Evolutionary conservation across 2,888 invertebrate species (phyloP), one percentile per base, ranked within the genome.

Genomic region (Diplazon laetatorius): DNA sequence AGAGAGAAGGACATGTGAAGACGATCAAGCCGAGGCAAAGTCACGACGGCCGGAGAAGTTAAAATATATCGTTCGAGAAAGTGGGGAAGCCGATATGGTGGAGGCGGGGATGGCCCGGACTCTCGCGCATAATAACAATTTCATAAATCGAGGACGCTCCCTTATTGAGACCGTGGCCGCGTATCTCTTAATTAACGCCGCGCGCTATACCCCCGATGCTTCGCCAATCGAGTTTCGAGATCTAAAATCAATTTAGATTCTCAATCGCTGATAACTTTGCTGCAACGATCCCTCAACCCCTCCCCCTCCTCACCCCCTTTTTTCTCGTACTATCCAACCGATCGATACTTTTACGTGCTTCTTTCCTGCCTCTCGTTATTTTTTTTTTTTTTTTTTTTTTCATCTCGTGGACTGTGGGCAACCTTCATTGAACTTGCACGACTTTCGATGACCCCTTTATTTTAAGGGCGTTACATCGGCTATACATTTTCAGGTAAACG

Each of bases 191-290:
- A 87, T 87, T 87, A 87, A 85, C 86, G 84, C 84, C 80, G 80
- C 73, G 84, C 25, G 66, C 85, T 84, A 82, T n/a, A n/a, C n/a
- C n/a, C 85, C 85, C 85, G 81, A 82, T 81, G 25, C 84, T n/a
- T n/a, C 72, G 57, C 82, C 83, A 86, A 87, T 87, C 87, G 85
- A 83, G 71, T 85, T 80, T 65, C 80, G 80, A 80, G 85, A 87
- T 87, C 87, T 87, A 86, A 87, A 87, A 87, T 87, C 87, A 87
- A 87, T 87, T 87, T 87, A 87, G 87, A 87, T 87, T 85, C 82
- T 79, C 71, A 80, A 76, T 74, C 57, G 70, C 71, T 83, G 87
- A 87, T 87, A 87, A 73, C 59, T 65, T 62, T 63, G 25, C 69
- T 42, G 55, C 74, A 62, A 55, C 74, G 60, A 59, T 71, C 44